These are phyloP conservation scores for Mormyrops attenuatus DNA, from an alignment of 2,797 vertebrate species.

Conservation along the genomic window DNA sequence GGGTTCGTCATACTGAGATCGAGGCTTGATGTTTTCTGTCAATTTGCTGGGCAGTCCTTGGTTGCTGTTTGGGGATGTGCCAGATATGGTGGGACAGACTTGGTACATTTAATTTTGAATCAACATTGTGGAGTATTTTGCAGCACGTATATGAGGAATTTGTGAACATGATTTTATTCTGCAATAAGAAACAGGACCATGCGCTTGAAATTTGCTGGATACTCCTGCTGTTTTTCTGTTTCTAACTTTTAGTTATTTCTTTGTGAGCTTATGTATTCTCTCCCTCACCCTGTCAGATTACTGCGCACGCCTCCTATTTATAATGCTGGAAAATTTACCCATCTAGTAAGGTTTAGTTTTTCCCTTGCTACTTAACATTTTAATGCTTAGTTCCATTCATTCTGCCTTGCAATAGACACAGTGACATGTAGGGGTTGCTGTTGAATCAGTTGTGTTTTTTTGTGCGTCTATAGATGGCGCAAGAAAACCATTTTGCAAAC, in stretches of 20 bases:
- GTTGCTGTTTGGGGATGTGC: background rate
- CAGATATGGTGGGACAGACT: background rate
- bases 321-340: background rate
- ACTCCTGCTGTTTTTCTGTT: background rate
- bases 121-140: background rate
- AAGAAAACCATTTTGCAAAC: background rate
- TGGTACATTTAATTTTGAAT: background rate
- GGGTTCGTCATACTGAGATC: no score
- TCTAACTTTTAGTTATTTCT: background rate
- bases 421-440: background rate
- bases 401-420: background rate
- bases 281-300: background rate
- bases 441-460: background rate
- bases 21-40: background rate
- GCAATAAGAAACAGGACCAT: background rate
- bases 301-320: background rate
- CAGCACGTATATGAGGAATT: background rate
- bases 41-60: background rate
- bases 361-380: background rate
- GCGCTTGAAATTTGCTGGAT: background rate
- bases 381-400: background rate
- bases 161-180: background rate
- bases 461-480: background rate
- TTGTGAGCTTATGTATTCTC: background rate
- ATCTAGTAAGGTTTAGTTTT: background rate